phyloP scores from a whole-genome alignment of 2,888 invertebrate genomes.

The Ferdinandea cuprea region DNA sequence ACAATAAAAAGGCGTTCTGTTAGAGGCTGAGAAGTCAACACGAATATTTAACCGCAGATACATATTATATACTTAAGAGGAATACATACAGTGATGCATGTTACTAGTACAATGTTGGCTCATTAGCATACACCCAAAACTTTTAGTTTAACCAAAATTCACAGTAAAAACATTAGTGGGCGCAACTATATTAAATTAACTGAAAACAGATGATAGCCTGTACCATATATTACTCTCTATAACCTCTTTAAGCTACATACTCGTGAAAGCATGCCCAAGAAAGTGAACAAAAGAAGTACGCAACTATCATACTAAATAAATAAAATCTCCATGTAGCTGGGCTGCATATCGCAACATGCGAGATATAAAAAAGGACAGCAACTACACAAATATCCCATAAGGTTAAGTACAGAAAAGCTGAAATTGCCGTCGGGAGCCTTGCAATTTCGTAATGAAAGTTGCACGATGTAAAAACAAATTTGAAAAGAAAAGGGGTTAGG shows the following conservation, averaged over 20 bases:
- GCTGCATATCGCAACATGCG: slow-evolving; percentile 1
- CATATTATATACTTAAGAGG: too few relatives aligned
- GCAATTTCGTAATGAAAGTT: slow-evolving; percentile 13
- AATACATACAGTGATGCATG: too few relatives aligned
- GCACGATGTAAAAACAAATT: slow-evolving; percentile 6
- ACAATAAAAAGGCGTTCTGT: slow-evolving; percentile 32
- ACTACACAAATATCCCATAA: background rate
- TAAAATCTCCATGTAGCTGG: background rate
- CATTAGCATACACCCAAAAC: too few relatives aligned
- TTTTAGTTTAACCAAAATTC: too few relatives aligned
- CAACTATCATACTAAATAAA: slow-evolving; percentile 22
- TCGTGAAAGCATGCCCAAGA: too few relatives aligned
- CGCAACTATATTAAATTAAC: too few relatives aligned
- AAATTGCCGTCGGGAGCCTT: slow-evolving; percentile 13
- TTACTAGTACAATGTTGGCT: too few relatives aligned
- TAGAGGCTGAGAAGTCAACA: slow-evolving; percentile 35
- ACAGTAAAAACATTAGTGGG: too few relatives aligned
- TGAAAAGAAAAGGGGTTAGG: slow-evolving; percentile 4
- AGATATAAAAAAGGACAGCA: slow-evolving; percentile 40
- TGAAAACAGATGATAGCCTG: too few relatives aligned
- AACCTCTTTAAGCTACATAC: background rate
- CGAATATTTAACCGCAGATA: too few relatives aligned
- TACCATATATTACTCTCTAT: too few relatives aligned
- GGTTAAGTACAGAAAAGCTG: slow-evolving; percentile 23
- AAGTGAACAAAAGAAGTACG: slow-evolving; percentile 19